phyloP scores from a whole-genome alignment of 2,888 invertebrate genomes.

The Eumacrocentrus americanus region DNA sequence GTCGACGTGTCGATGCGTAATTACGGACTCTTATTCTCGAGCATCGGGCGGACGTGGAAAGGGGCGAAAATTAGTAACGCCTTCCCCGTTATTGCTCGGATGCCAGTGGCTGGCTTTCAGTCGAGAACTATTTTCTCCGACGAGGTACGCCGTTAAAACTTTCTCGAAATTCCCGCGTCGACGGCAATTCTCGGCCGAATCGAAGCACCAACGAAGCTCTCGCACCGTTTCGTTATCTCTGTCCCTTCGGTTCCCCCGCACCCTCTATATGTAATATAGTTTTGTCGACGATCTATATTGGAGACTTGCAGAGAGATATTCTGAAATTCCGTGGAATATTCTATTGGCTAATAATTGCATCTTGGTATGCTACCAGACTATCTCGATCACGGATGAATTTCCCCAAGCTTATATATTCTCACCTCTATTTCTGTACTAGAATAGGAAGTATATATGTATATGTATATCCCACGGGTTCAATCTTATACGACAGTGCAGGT shows the following conservation, averaged over 20 bases:
- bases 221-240: conserved; percentile 16
- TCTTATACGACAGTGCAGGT: background rate
- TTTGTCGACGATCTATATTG: conserved; percentile 26
- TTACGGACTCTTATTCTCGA: conserved; percentile 2
- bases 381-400: conserved; percentile 1
- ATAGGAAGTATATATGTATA: background rate
- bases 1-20: no score
- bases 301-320: conserved; percentile 46
- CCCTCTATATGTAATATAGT: no score
- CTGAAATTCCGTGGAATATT: conserved; percentile 42
- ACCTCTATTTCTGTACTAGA: background rate
- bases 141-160: conserved; percentile 52
- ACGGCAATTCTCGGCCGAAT: conserved; percentile 32
- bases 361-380: conserved; percentile 41
- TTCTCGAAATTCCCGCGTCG: conserved; percentile 45
- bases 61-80: conserved; percentile 33
- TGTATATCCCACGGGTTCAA: conserved; percentile 1
- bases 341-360: conserved; percentile 47
- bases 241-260: background rate
- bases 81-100: conserved; percentile 33
- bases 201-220: conserved; percentile 26
- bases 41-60: background rate
- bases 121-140: conserved; percentile 51
- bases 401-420: conserved; percentile 10
- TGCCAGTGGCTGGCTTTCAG: conserved; percentile 33